Base-by-base conservation (phyloP, 2,797 vertebrate genomes). In the Pipistrellus nathusii region DNA sequence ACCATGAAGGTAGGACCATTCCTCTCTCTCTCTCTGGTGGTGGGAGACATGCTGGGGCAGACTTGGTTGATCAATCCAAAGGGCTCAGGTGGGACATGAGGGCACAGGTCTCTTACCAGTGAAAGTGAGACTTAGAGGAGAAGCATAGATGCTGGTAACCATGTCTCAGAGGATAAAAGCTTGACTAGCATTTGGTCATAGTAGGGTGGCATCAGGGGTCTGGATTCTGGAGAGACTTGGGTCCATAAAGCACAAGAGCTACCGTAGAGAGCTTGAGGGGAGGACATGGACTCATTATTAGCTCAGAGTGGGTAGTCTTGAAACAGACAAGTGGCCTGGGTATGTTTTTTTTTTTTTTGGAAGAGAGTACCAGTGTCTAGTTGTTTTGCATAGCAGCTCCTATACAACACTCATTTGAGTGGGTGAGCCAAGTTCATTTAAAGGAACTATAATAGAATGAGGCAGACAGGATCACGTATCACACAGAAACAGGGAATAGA, bases 1-100 rank as follows among this genome's bases (percentile, higher is more conserved):
- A 98, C 97, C 94, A 72, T 90, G 98, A 98, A 96, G 99, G 99
- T 99, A 97, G 75, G 94, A 68, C 51, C 12, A 6, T 55, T 80
- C 10, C 11, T 81, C 0, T 91, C 10, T 84, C 48, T 90, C 64
- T 85, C 32, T 5, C 18, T 91, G 82, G 55, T 85, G 32, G 25
- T 66, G 71, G 83, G 71, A 83, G 30, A 71, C 10, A 64, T 57
- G 57, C 20, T 25, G 46, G 66, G 64, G 13, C 62, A 66, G n/a
- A 68, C n/a, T 11, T 68, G n/a, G 44, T n/a, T 68, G 81, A 68
- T 51, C 12, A 35, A 11, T 20, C n/a, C 80, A 23, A 32, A 64
- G 44, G 59, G 21, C 35, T 48, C 25, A n/a, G 18, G 44, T 91
- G 27, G 27, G 27, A 12, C 69, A 53, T 4, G 69, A 72, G 4